A percentile compares a stretch with the other conserved stretches of the same genome.
phyloP scores from a whole-genome alignment of 2,797 vertebrate genomes.

The Falco columbarius region DNA sequence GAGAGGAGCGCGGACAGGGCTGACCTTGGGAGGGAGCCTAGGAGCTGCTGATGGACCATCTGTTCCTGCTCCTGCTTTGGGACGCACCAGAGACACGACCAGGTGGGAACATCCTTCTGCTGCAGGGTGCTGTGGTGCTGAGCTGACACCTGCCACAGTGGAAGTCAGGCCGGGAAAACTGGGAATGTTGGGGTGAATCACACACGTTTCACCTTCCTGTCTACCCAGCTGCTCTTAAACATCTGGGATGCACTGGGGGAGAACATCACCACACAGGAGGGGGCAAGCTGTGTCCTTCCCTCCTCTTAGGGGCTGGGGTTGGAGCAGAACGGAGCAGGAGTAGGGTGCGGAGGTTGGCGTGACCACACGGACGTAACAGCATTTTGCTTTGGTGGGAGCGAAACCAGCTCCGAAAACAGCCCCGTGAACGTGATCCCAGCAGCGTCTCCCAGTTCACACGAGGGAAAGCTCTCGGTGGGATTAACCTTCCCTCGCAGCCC shows the following conservation, averaged over 20 bases:
- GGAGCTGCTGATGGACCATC: background rate
- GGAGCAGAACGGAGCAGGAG: background rate
- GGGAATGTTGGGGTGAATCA: rapidly evolving
- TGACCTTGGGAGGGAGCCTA: background rate
- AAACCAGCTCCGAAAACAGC: background rate
- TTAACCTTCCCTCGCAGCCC: background rate
- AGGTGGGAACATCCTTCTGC: background rate
- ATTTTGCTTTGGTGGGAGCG: background rate
- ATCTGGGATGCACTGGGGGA: background rate
- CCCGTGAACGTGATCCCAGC: rapidly evolving
- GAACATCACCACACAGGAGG: rapidly evolving
- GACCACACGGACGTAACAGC: rapidly evolving
- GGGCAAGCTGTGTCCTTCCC: background rate
- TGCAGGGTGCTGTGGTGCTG: background rate
- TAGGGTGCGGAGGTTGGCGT: rapidly evolving
- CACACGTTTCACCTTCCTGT: background rate
- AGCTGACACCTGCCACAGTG: background rate
- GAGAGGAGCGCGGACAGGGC: rapidly evolving
- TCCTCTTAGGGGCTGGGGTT: rapidly evolving
- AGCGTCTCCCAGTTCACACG: rapidly evolving
- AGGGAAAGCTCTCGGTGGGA: background rate
- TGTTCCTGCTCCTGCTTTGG: background rate
- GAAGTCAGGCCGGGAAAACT: background rate
- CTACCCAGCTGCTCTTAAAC: background rate
- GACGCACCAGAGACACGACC: background rate